Conservation (phyloP, 2,797 vertebrate species). For the Uromys caudimaculatus region DNA sequence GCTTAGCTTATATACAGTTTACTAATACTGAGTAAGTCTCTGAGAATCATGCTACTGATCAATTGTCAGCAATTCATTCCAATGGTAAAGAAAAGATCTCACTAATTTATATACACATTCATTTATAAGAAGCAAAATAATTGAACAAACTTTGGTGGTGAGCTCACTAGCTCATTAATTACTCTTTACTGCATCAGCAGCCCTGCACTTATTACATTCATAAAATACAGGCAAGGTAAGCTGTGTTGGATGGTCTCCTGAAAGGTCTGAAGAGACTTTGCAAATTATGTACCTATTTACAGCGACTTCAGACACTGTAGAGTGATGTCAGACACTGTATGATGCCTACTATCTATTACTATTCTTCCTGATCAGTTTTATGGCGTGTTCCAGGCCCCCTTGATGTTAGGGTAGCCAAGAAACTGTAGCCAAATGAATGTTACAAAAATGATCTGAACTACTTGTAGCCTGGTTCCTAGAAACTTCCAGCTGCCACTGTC, state of each 20-base stretch:
- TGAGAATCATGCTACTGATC: not conserved
- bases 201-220: not conserved
- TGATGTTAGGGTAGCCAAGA: not conserved
- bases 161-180: not conserved
- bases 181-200: not conserved
- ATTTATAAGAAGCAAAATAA: not conserved
- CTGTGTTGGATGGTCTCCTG: not conserved
- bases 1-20: not conserved
- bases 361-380: not conserved
- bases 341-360: not conserved
- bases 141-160: not conserved
- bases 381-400: not conserved
- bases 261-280: not conserved
- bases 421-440: not conserved
- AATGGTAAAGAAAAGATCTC: conserved; percentile 18
- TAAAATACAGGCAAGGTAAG: not conserved
- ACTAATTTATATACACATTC: not conserved
- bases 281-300: not conserved
- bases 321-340: not conserved
- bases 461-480: not conserved
- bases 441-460: not conserved
- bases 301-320: not conserved
- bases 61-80: conserved; percentile 7
- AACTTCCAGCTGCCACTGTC: not conserved
- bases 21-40: conserved; percentile 38